Base-by-base conservation (phyloP, 2,888 invertebrate genomes). In the Ochropleura leucogaster region DNA sequence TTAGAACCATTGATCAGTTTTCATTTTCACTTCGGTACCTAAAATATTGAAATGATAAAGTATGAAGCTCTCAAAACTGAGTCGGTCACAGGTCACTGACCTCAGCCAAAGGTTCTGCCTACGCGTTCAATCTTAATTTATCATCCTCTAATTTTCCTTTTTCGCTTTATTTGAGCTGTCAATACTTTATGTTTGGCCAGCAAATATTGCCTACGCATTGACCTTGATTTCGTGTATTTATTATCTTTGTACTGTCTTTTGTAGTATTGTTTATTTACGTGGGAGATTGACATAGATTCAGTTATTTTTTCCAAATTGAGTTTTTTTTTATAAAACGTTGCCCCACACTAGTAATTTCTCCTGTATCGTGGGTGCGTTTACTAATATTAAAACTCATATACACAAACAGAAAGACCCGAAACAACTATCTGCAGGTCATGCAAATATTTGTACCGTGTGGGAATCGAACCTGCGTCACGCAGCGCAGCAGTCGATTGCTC, bases 121-220 rank as follows among this genome's bases (percentile, higher is more conserved):
- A 69, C 64, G 46, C 51, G 10, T 59, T 55, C 59, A 40, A 67
- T 83, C 55, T 49, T 59, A 66, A 65, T 65, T 84, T 80, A 71
- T 75, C 44, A 47, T 20, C 40, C 47, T 53, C 42, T 64, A 67
- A 81, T 74, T 68, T 63, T 63, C 69, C 49, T 84, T 74, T 68
- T 70, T 64, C 59, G 75, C 4, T 84, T 62, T 80, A 67, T 80
- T 74, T 70, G 55, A 59, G 53, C 51, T 84, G 63, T 84, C 69
- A 80, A 81, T 74, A 64, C n/a, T 69, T 30, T 49, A 42, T 74
- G n/a, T 67, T 74, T 80, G 67, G 10, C 12, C 20, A 55, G 55
- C 44, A 60, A 70, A 68, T 60, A 69, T 44, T 12, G 59, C 84
- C 84, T 69, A 67, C 75, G 59, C 55, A 7, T 0, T 16, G 57